Base-by-base conservation (phyloP, 2,888 invertebrate species). In the Andrena marginata region DNA sequence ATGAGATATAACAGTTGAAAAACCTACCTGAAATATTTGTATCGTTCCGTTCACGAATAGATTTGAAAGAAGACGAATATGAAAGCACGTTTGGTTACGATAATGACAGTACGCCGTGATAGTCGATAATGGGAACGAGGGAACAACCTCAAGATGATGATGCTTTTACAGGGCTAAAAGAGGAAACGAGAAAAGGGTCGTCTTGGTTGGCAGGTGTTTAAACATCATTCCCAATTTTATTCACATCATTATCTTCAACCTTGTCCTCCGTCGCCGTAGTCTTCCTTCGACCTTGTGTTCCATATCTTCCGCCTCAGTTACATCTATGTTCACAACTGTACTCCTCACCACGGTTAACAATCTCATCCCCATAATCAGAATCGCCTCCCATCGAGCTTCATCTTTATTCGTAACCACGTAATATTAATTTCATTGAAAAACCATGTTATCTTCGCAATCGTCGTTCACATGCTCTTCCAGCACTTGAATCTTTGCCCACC, bases 141-240 rank as follows among this genome's bases (percentile, higher is more conserved):
- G 78, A 72, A 74, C 80, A 77, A 74, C 70, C 79, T 68, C 77
- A 73, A 77, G 77, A 85, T 86, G 85, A 87, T 64, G 75, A 73
- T 85, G 75, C 42, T 10, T 75, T 76, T 71, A 71, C 77, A 70
- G 78, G 74, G 82, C 71, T 82, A 82, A 77, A 84, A 84, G 80
- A 83, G 82, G 83, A 85, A 86, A 85, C 80, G 84, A 85, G 85
- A 82, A 82, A 89, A 89, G 81, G 88, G 85, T 91, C 89, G 86
- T 89, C 90, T 91, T 85, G 85, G 88, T 90, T 92, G 93, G 92
- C 92, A 92, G 93, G 74, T 71, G 91, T 91, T 89, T 90, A 91
- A 89, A 88, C 89, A 84, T 89, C 63, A 71, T 85, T 74, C 65
- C 74, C 29, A 33, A 72, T 16, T 67, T 72, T 63, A 56, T 68